Evolutionary conservation across 2,113 vertebrate genomes (phyloP), one percentile per base, ranked within the genome.

Genomic region (Oryzias javanicus): DNA sequence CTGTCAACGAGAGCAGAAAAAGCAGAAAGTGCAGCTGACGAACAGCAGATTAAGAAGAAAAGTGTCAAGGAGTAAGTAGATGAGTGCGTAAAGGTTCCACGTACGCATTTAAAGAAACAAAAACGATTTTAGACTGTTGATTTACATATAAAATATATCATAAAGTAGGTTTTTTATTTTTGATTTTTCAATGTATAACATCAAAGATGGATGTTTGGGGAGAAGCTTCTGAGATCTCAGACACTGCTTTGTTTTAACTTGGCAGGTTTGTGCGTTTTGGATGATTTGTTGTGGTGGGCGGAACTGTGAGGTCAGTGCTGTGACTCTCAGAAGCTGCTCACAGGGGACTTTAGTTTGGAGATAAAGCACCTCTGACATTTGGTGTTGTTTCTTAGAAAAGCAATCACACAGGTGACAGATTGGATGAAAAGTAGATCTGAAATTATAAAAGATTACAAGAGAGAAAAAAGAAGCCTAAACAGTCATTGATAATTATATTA

Each of bases 231-330:
- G 57, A 54, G n/a, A 42, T 76, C 83, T 65, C 68, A 46, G 55
- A 57, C 57, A 55, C 62, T 74, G 62, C 49, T 76, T 46, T 68
- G 57, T 6, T 60, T 61, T 66, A 60, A 55, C 44, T 69, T 25
- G 72, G 22, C 63, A 16, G 20, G 58, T 49, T 42, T 82, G 50
- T 52, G 55, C 46, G 54, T 47, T 48, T 6, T 18, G 51, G 12
- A 69, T 68, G 71, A 83, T 79, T 78, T 78, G 60, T 71, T 47
- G 40, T 24, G 29, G 50, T 55, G 62, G 64, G 58, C 42, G 49
- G 49, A 67, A 25, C 14, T 8, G n/a, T 18, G n/a, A 6, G n/a
- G 46, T 47, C n/a, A 47, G n/a, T 4, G 5, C 6, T n/a, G 17
- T 46, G 6, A n/a, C 14, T 46, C 16, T n/a, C 1, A 64, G 42